Percentiles rank a stretch among this genome's conserved stretches.
These are phyloP conservation scores for Bactericera cockerelli DNA, from an alignment of 1,140 invertebrate genomes.

Conservation along the genomic window DNA sequence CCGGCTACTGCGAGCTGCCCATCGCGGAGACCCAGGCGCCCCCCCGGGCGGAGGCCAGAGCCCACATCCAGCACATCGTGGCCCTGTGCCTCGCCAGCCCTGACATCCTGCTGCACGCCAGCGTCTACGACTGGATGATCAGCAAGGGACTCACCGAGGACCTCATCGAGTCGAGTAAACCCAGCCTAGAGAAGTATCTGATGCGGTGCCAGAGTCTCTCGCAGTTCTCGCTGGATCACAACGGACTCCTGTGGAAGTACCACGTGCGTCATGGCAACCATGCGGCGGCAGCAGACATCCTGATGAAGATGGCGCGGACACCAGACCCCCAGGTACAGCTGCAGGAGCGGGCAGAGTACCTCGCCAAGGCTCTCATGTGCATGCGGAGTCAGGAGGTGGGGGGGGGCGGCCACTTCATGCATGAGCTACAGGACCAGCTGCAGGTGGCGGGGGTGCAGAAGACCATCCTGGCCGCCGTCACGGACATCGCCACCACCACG, in stretches of 20 bases:
- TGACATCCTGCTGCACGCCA: constrained; percentile 80
- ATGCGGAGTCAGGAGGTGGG: constrained; percentile 72
- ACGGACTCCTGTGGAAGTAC: constrained; percentile 89
- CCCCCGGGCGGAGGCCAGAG: constrained; percentile 17
- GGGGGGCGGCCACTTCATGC: constrained; percentile 66
- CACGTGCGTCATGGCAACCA: constrained; percentile 88
- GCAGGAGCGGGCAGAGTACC: constrained; percentile 66
- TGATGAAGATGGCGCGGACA: constrained; percentile 72
- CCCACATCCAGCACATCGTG: constrained; percentile 15
- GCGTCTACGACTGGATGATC: constrained; percentile 88
- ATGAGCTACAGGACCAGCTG: constrained; percentile 86
- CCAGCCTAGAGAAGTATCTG: constrained; percentile 40
- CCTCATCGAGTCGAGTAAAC: constrained; percentile 56
- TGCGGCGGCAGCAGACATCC: constrained; percentile 77
- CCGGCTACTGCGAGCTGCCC: constrained; percentile 27
- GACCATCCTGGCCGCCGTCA: constrained; percentile 17
- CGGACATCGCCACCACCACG: constrained; percentile 1
- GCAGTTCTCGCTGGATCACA: constrained; percentile 32
- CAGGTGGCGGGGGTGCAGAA: constrained; percentile 72
- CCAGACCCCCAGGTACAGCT: constrained; percentile 45
- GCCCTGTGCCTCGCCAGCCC: constrained; percentile 19
- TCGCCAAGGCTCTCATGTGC: constrained; percentile 88
- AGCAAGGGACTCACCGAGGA: constrained; percentile 57
- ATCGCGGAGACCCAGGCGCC: constrained; percentile 24
- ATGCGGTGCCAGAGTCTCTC: constrained; percentile 17